These are phyloP conservation scores for Drosophila tsacasi DNA, from an alignment of 1,140 invertebrate species.

Conservation along the genomic window DNA sequence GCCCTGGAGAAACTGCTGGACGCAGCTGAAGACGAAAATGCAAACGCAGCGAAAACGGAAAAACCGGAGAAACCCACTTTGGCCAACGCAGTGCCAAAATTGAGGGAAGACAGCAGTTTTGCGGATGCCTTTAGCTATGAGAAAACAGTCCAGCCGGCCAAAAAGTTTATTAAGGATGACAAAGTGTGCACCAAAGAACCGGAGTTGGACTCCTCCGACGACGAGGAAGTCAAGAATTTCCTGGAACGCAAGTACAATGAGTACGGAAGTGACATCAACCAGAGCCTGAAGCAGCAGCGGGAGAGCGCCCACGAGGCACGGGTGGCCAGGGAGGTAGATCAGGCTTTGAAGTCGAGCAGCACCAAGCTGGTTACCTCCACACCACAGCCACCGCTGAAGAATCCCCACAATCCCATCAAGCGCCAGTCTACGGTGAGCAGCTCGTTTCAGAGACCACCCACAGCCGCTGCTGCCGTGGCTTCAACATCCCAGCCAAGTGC, in stretches of 20 bases:
- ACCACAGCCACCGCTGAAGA: constrained; percentile 61
- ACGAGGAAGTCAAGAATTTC: constrained; percentile 91
- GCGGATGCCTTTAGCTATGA: constrained; percentile 74
- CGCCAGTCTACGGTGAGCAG: constrained; percentile 73
- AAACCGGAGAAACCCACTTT: constrained; percentile 22
- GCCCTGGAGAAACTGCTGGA: constrained; percentile 71
- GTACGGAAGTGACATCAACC: constrained; percentile 89
- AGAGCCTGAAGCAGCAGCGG: constrained; percentile 86
- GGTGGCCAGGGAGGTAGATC: constrained; percentile 85
- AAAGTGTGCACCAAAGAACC: constrained; percentile 22
- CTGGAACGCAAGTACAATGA: constrained; percentile 89
- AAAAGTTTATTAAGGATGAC: not conserved
- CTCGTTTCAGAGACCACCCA: constrained; percentile 61
- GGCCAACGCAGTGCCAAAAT: constrained; percentile 46
- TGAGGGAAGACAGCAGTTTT: constrained; percentile 76
- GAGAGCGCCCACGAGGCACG: constrained; percentile 84
- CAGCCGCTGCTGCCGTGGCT: constrained; percentile 38
- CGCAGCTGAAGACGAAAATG: constrained; percentile 55
- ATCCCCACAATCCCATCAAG: constrained; percentile 63
- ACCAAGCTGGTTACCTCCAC: constrained; percentile 80
- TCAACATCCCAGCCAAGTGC: constrained; percentile 11
- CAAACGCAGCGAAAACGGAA: constrained; percentile 38
- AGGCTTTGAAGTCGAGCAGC: constrained; percentile 32
- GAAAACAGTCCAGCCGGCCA: constrained; percentile 35
- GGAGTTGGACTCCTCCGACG: constrained; percentile 90